A percentile compares a stretch with the other conserved stretches of the same genome.
phyloP scores from a whole-genome alignment of 2,888 invertebrate genomes.

The Agapostemon virescens region DNA sequence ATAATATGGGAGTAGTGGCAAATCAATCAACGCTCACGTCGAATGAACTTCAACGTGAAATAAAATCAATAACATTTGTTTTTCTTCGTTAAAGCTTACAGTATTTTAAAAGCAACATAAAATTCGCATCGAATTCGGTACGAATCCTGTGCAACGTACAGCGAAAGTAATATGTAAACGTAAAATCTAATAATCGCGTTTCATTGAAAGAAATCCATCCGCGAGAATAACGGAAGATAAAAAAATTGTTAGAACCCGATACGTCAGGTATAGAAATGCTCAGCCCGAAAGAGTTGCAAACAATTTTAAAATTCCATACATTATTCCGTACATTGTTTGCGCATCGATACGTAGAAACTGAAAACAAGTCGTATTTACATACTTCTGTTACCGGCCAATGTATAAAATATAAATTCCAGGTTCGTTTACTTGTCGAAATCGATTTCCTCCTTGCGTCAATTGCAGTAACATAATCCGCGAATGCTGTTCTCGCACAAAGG shows the following conservation, averaged over 20 bases:
- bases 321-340: too few relatives aligned
- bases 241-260: too few relatives aligned
- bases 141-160: not conserved
- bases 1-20: not conserved
- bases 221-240: not conserved
- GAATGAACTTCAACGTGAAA: not conserved
- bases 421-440: not conserved
- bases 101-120: not conserved
- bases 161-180: not conserved
- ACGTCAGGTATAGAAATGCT: not conserved
- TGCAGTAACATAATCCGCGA: not conserved
- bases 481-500: not conserved
- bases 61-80: not conserved
- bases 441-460: not conserved
- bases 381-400: not conserved
- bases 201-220: not conserved
- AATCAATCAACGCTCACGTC: not conserved
- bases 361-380: not conserved
- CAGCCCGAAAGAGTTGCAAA: not conserved
- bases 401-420: not conserved
- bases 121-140: not conserved
- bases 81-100: not conserved
- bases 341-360: not conserved
- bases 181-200: not conserved
- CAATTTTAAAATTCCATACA: not conserved